phyloP scores from a whole-genome alignment of 2,113 vertebrate genomes.

The Neolamprologus ventralis region DNA sequence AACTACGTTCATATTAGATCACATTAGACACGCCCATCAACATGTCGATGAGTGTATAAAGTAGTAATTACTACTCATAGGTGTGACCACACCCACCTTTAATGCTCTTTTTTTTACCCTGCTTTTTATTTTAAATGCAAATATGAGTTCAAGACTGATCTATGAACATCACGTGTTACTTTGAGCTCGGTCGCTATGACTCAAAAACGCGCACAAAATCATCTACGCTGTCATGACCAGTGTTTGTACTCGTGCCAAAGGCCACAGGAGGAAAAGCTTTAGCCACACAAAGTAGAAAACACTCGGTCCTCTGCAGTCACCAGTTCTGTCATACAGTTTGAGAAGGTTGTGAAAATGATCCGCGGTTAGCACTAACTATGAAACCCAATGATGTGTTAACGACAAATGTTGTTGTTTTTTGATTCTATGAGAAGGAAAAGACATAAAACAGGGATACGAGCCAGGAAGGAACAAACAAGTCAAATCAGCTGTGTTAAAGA shows the following conservation, averaged over 20 bases:
- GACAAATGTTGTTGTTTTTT: background rate
- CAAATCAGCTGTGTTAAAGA: background rate
- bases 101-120: background rate
- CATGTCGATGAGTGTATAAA: no score
- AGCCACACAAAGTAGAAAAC: background rate
- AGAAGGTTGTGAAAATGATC: background rate
- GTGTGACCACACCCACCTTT: background rate
- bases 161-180: background rate
- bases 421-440: background rate
- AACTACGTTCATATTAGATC: no score
- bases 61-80: no score
- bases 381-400: background rate
- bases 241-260: background rate
- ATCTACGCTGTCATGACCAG: background rate
- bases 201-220: background rate
- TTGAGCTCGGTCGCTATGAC: background rate
- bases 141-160: background rate
- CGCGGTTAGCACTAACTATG: rapidly evolving
- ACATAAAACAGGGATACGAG: background rate
- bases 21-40: no score
- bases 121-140: background rate
- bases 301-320: background rate
- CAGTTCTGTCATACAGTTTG: background rate
- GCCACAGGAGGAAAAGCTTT: background rate
- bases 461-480: background rate